Conservation (phyloP, 2,113 vertebrate genomes). For the Serilophus lunatus region DNA sequence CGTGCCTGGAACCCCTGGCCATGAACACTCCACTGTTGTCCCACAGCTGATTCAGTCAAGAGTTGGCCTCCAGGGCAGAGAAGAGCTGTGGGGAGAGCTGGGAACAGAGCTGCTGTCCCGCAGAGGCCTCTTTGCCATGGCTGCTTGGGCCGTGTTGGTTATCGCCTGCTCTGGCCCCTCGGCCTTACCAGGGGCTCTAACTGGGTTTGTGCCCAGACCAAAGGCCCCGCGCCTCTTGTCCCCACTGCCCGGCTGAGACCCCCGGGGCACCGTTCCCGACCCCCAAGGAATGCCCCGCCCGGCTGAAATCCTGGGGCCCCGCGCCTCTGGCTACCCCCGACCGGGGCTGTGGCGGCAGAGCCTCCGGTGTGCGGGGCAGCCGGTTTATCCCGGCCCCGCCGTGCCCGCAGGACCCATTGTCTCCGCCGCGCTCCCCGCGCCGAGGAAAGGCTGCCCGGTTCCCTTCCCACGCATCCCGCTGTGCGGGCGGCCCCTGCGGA, state of each 20-base stretch:
- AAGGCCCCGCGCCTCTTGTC: not conserved
- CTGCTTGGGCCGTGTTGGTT: accelerated
- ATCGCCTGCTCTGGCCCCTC: not conserved
- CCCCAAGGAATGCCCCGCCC: no score
- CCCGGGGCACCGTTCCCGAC: no score
- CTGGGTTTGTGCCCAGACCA: not conserved
- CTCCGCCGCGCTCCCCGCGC: not conserved
- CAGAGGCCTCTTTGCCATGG: not conserved
- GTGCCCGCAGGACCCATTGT: not conserved
- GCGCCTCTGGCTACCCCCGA: no score
- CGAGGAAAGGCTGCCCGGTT: not conserved
- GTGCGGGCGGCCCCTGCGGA: not conserved
- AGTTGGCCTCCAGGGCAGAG: accelerated
- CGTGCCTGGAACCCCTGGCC: not conserved
- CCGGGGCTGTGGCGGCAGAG: no score
- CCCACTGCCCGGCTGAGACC: not conserved
- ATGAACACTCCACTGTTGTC: accelerated
- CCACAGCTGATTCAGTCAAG: accelerated
- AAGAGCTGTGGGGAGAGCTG: accelerated
- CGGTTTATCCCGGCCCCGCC: not conserved
- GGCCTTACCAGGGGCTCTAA: not conserved
- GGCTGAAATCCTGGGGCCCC: no score
- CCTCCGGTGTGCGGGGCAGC: no score
- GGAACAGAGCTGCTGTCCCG: accelerated
- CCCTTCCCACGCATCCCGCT: not conserved